phyloP scores from a whole-genome alignment of 1,140 invertebrate genomes.

The Bombus polaris region DNA sequence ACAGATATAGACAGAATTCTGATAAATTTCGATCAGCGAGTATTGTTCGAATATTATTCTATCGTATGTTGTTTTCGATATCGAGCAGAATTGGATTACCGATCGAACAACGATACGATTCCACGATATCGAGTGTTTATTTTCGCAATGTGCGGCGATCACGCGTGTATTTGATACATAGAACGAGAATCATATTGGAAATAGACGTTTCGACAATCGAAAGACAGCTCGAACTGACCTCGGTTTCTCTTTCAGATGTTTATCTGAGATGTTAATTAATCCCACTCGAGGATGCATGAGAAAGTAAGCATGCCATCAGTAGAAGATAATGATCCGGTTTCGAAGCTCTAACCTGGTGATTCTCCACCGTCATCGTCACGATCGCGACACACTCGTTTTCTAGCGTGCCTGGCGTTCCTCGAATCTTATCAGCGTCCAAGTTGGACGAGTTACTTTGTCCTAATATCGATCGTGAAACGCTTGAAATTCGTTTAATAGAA shows the following conservation, averaged over 20 bases:
- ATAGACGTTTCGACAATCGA: not conserved
- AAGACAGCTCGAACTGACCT: not conserved
- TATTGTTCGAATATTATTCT: not conserved
- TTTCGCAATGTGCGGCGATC: not conserved
- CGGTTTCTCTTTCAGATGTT: conserved; percentile 61
- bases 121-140: not conserved
- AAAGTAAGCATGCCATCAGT: conserved; percentile 57
- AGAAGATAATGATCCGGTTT: conserved; percentile 72
- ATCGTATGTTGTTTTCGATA: not conserved
- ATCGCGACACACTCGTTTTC: conserved; percentile 38
- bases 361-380: conserved; percentile 57
- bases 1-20: no score
- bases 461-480: not conserved
- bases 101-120: not conserved
- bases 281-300: conserved; percentile 63
- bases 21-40: conserved; percentile 1
- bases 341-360: conserved; percentile 55
- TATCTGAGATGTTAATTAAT: conserved; percentile 74
- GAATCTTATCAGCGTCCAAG: conserved; percentile 22
- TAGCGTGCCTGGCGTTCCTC: conserved; percentile 31
- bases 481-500: not conserved
- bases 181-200: not conserved
- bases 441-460: not conserved
- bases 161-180: no score
- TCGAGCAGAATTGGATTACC: not conserved